Evolutionary conservation across 2,113 vertebrate species (phyloP).

Genomic region (Prionailurus viverrinus): DNA sequence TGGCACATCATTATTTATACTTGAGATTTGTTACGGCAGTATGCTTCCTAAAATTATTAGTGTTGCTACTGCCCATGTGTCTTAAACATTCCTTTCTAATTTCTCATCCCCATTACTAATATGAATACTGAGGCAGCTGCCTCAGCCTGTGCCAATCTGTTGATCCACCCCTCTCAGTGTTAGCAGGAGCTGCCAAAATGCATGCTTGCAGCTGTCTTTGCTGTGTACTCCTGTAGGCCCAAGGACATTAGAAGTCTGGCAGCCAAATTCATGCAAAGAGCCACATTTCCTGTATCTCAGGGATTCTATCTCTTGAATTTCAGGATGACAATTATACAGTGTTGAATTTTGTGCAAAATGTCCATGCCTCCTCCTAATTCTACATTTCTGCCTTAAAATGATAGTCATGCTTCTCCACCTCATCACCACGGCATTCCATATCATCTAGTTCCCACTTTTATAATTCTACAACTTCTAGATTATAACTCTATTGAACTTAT

Average conservation of each 20-base stretch:
- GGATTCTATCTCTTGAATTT: constrained; percentile 10
- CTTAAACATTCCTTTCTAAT: background rate
- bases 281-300: background rate
- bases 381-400: background rate
- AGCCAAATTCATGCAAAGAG: background rate
- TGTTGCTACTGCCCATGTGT: background rate
- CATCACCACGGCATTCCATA: background rate
- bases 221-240: background rate
- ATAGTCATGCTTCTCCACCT: background rate
- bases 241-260: background rate
- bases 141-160: background rate
- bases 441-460: background rate
- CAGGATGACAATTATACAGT: background rate
- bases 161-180: background rate
- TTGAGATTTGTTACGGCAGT: background rate
- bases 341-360: constrained; percentile 36
- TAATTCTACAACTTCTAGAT: background rate
- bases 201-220: background rate
- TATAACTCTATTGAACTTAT: constrained; percentile 7
- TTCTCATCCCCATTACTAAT: background rate
- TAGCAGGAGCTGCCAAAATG: background rate
- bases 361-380: constrained; percentile 1
- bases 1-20: constrained; percentile 3
- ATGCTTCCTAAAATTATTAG: background rate
- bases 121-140: constrained; percentile 31